Evolutionary conservation across 64 coral and sea anemone genomes (phyloP).

Genomic region (Cladopsammia gracilis): DNA sequence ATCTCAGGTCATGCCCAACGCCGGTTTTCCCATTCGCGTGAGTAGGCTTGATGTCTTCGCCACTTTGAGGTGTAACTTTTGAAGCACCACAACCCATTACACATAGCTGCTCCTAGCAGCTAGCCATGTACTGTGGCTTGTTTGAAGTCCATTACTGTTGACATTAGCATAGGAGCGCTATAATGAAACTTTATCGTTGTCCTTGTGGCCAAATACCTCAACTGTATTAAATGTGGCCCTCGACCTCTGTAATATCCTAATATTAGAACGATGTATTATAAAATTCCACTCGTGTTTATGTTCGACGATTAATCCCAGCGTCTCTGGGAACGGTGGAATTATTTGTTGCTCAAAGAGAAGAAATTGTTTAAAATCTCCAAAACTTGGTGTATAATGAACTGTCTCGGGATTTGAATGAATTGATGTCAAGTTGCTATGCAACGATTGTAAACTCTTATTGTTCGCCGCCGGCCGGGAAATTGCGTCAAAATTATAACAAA

Average conservation of each 20-base stretch:
- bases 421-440: neutral
- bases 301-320: neutral
- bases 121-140: neutral
- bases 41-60: neutral
- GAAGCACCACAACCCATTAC: constrained; percentile 49
- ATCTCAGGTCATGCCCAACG: neutral
- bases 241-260: too few species aligned
- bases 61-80: constrained; percentile 19
- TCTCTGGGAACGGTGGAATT: neutral
- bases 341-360: neutral
- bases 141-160: constrained; percentile 11
- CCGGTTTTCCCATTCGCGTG: neutral
- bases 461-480: neutral
- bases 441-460: constrained; percentile 10
- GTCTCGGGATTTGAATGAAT: neutral
- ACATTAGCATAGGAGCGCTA: too few species aligned
- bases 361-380: neutral
- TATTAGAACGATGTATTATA: neutral
- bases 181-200: too few species aligned
- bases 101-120: neutral
- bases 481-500: neutral
- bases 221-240: too few species aligned
- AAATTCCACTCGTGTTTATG: constrained; percentile 2
- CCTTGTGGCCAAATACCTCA: too few species aligned
- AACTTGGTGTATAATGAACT: neutral